Percentiles rank a stretch among this genome's conserved stretches.
Evolutionary conservation across 2,888 invertebrate genomes (phyloP).

Genomic region (Patella ulyssiponensis): DNA sequence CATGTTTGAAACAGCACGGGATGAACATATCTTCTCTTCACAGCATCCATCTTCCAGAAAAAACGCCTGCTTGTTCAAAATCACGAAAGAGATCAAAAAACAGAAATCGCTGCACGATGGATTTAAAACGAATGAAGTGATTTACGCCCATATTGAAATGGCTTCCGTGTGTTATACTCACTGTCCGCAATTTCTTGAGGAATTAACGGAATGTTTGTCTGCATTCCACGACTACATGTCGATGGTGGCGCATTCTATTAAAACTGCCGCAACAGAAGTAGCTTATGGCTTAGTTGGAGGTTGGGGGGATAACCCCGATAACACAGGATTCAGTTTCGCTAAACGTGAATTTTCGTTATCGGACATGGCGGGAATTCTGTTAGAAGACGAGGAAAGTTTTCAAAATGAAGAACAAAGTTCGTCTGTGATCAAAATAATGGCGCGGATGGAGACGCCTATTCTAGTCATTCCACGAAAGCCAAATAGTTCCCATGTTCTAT

Average conservation of each 20-base stretch:
- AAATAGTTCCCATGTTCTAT: conserved; percentile 86
- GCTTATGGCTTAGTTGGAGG: conserved; percentile 82
- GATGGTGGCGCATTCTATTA: conserved; percentile 87
- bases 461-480: conserved; percentile 87
- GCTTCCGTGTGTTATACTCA: conserved; percentile 95
- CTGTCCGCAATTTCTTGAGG: conserved; percentile 87
- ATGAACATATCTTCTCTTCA: conserved; percentile 21
- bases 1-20: conserved; percentile 68
- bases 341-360: conserved; percentile 37
- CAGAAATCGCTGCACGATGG: not conserved
- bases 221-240: conserved; percentile 92
- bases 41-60: conserved; percentile 18
- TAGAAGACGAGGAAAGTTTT: conserved; percentile 34
- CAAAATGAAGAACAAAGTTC: conserved; percentile 7
- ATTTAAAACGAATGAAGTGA: conserved; percentile 22
- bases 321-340: not conserved
- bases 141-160: conserved; percentile 76
- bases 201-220: conserved; percentile 88
- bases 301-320: conserved; percentile 26
- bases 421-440: conserved; percentile 75
- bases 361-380: conserved; percentile 40
- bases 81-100: conserved; percentile 20
- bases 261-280: conserved; percentile 93
- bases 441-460: conserved; percentile 91
- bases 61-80: conserved; percentile 32